Evolutionary conservation across 2,797 vertebrate genomes (phyloP), one percentile per base, ranked within the genome.

Genomic region (Carduelis carduelis): DNA sequence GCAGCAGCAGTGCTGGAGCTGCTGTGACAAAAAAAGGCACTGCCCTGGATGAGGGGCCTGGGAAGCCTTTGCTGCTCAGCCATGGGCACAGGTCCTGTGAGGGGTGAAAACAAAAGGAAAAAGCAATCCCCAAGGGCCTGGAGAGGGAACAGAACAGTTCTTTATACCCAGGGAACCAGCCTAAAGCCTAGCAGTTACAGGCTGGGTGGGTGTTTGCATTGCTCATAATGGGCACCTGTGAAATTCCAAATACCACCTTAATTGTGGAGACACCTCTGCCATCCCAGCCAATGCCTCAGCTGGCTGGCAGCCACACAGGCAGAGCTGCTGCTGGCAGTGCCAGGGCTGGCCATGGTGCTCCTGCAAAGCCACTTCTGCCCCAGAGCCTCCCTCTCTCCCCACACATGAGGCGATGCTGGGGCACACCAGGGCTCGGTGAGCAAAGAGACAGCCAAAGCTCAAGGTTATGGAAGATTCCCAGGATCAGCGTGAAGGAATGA

Each of bases 401-500:
- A 1, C 1, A 0, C 47, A 52, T 0, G 0, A 6, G 5, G n/a
- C 1, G 0, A 24, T 2, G 6, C 9, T 0, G 4, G 21, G 49
- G 47, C 2, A 0, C 0, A 3, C 35, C 69, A 34, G 30, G 50
- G 52, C 71, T 66, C 2, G 0, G 34, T 14, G 24, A 78, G 59
- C 50, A 41, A 41, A n/a, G 64, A 55, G 57, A 14, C 47, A 8
- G 76, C 80, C 85, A 88, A 22, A 60, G 63, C 84, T 63, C 90
- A 95, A 93, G 95, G 88, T 92, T 87, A 80, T 93, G 92, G 95
- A 95, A 52, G 53, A 68, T 46, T 82, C 94, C 63, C 77, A 93
- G 83, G 77, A 74, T 70, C 55, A 90, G 80, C 63, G 5, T 24
- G 95, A 87, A 93, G 78, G 71, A 87, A 64, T 32, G 53, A 56